A percentile compares a stretch with the other conserved stretches of the same genome.
These are phyloP conservation scores for Parapristionchus giblindavisi DNA, from an alignment of 2,888 invertebrate genomes.

Conservation along the genomic window DNA sequence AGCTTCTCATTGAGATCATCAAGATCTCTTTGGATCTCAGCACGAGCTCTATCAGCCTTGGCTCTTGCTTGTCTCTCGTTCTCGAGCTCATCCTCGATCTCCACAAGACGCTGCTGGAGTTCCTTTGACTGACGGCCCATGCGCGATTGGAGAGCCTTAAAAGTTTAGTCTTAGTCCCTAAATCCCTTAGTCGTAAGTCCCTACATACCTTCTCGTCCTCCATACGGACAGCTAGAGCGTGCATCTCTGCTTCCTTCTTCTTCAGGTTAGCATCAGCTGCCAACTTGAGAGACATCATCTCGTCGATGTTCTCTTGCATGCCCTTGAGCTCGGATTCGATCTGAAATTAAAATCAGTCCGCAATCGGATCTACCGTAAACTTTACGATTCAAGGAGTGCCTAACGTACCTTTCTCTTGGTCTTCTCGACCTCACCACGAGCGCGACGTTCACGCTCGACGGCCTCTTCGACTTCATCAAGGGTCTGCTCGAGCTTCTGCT, in stretches of 20 bases:
- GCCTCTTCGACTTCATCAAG: constrained; percentile 69
- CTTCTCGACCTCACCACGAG: constrained; percentile 68
- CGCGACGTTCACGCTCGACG: constrained; percentile 68
- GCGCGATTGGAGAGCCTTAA: constrained; percentile 35
- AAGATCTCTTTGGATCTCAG: constrained; percentile 94
- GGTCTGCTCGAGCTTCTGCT: constrained; percentile 68
- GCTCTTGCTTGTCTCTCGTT: constrained; percentile 77
- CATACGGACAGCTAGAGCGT: constrained; percentile 90
- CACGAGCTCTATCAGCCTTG: constrained; percentile 91
- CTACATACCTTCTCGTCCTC: constrained; percentile 87
- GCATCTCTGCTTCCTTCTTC: constrained; percentile 88
- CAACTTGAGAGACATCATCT: constrained; percentile 61
- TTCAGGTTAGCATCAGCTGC: constrained; percentile 33
- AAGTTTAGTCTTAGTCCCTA: background rate
- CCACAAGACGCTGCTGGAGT: constrained; percentile 76
- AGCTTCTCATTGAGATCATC: constrained; percentile 96
- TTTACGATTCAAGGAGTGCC: background rate
- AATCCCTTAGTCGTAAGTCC: background rate
- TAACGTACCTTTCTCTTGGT: constrained; percentile 62
- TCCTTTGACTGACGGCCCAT: constrained; percentile 38
- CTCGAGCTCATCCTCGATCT: constrained; percentile 96
- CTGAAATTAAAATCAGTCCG: constrained; percentile 40
- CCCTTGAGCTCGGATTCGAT: constrained; percentile 69
- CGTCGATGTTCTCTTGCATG: constrained; percentile 68
- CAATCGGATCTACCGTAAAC: background rate